Evolutionary conservation across 2,888 invertebrate genomes (phyloP), one percentile per base, ranked within the genome.

Genomic region (Aphidius colemani): DNA sequence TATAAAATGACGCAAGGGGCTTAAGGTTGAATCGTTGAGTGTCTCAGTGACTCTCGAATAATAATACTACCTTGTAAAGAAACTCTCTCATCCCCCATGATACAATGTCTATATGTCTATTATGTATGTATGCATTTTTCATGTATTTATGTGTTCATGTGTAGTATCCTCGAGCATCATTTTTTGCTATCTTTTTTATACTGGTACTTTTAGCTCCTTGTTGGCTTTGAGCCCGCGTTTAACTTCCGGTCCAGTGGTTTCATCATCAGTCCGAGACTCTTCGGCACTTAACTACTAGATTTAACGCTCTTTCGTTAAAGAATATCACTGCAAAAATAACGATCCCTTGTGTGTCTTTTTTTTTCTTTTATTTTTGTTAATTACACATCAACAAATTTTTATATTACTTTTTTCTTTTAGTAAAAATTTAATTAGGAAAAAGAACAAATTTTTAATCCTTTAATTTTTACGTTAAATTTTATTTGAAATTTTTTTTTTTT

Each of bases 161-260:
- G 13, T 18, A 18, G 13, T 30, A 30, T 30, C 30, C 30, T 30
- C 5, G 0, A 30, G 5, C 5, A 30, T 30, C 30, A 30, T 30
- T 30, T 30, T 50, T 41, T 55, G 40, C 48, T 7, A n/a, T 45
- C 39, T 46, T 39, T 46, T 13, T 6, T 55, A 13, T 10, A 44
- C 44, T 55, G 30, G 30, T 30, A 30, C 30, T 30, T 30, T 30
- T 3, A 30, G 30, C 30, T 30, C 30, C 30, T 30, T 30, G 30
- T 58, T 59, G 65, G 74, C 74, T 74, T 75, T 72, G 72, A 74
- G 71, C 70, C 30, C 71, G 64, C 71, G 71, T 71, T 55, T 73
- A 73, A 75, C 73, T 76, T 75, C 71, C 75, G 71, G 72, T 72
- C 69, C 72, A 67, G 69, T 66, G 69, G 68, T 75, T 75, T 74